Evolutionary conservation across 2,113 vertebrate species (phyloP).

Genomic region (Apistogramma diplotaenia): DNA sequence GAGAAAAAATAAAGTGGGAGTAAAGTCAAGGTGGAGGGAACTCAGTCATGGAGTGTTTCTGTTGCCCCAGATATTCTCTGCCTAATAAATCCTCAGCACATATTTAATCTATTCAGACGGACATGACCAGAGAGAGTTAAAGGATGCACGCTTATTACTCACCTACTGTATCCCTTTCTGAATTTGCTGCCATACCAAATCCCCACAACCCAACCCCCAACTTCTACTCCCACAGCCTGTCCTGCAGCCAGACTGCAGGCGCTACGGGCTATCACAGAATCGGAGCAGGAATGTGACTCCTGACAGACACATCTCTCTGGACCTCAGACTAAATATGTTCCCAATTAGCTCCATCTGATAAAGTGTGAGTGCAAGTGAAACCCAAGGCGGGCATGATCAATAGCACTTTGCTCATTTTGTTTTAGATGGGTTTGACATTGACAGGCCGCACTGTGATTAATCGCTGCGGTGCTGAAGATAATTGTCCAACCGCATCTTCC

Average conservation of each 20-base stretch:
- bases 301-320: slow-evolving; percentile 73
- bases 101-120: slow-evolving; percentile 61
- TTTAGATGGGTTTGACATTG: slow-evolving; percentile 61
- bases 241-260: slow-evolving; percentile 59
- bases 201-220: background rate
- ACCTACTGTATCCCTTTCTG: slow-evolving; percentile 50
- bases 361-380: slow-evolving; percentile 74
- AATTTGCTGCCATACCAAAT: slow-evolving; percentile 26
- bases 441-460: slow-evolving; percentile 62
- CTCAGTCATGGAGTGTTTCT: slow-evolving; percentile 4
- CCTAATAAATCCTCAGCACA: slow-evolving; percentile 63
- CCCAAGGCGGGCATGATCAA: slow-evolving; percentile 70
- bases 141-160: slow-evolving; percentile 65
- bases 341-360: slow-evolving; percentile 77
- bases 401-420: slow-evolving; percentile 65
- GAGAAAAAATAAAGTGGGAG: slow-evolving; percentile 23
- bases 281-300: slow-evolving; percentile 73
- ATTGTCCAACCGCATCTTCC: slow-evolving; percentile 67
- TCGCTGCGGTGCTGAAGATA: slow-evolving; percentile 53
- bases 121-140: slow-evolving; percentile 34
- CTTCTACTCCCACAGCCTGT: slow-evolving; percentile 30
- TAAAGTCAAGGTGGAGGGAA: background rate
- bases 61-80: slow-evolving; percentile 32
- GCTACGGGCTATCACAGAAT: slow-evolving; percentile 68
- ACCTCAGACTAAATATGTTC: slow-evolving; percentile 72